phyloP scores from a whole-genome alignment of 2,113 vertebrate genomes.

The Myotis brandtii region DNA sequence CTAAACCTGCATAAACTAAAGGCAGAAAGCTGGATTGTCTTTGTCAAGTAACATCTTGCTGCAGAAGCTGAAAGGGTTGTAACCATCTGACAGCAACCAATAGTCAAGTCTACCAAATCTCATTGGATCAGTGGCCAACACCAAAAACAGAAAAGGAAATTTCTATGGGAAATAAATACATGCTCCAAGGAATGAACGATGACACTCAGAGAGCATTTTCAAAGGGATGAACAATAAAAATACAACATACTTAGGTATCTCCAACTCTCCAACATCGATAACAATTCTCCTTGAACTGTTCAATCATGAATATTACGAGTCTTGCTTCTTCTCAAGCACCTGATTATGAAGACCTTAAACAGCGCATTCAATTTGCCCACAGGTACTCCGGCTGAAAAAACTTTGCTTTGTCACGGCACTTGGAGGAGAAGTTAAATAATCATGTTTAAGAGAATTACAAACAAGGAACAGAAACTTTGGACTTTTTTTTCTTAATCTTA shows the following conservation, averaged over 20 bases:
- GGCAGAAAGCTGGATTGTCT: not conserved
- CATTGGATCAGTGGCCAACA: not conserved
- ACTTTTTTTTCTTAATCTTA: constrained; percentile 82
- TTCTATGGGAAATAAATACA: not conserved
- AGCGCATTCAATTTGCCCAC: not conserved
- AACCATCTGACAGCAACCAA: not conserved
- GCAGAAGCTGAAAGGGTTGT: not conserved
- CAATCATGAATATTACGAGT: not conserved
- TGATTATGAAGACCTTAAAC: not conserved
- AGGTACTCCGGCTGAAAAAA: constrained; percentile 5
- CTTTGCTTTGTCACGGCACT: constrained; percentile 75
- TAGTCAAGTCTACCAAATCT: not conserved
- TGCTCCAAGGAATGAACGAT: not conserved
- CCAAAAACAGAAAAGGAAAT: not conserved
- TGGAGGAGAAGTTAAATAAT: constrained; percentile 82
- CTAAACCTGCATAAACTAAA: not conserved
- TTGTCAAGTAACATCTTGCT: constrained; percentile 12
- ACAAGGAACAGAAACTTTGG: constrained; percentile 89
- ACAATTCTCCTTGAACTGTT: not conserved
- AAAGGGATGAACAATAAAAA: not conserved
- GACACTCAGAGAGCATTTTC: not conserved
- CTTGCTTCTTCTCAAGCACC: not conserved
- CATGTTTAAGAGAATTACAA: constrained; percentile 82
- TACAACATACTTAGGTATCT: not conserved
- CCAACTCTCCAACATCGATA: not conserved